A percentile compares a stretch with the other conserved stretches of the same genome.
These are phyloP conservation scores for Plotosus lineatus DNA, from an alignment of 2,113 vertebrate genomes.

Conservation along the genomic window DNA sequence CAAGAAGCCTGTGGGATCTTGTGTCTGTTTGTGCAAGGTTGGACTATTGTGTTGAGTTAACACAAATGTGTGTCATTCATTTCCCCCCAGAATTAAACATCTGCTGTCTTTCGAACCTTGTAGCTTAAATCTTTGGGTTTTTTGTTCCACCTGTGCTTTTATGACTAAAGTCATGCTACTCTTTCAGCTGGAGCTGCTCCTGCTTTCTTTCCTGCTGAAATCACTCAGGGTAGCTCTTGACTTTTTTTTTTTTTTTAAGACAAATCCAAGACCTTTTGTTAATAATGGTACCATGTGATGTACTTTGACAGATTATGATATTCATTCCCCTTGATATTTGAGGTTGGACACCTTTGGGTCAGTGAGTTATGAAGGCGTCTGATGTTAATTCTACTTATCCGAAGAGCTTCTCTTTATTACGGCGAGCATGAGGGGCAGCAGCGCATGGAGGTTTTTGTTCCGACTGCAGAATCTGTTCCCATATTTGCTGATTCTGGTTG, in stretches of 20 bases:
- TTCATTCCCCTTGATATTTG: not conserved
- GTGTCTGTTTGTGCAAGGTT: slow-evolving; percentile 2
- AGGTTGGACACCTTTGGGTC: not conserved
- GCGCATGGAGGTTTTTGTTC: slow-evolving; percentile 33
- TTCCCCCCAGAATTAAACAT: not conserved
- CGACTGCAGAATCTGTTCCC: slow-evolving; percentile 32
- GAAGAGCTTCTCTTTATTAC: not conserved
- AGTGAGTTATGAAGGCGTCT: slow-evolving; percentile 3
- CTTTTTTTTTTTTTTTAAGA: slow-evolving; percentile 4
- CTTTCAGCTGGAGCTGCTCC: slow-evolving; percentile 1
- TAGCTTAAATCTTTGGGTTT: not conserved
- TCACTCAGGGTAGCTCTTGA: not conserved
- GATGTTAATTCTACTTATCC: slow-evolving; percentile 29
- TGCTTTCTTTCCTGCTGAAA: not conserved
- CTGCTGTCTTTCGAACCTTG: not conserved
- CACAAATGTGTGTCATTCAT: not conserved
- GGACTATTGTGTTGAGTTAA: not conserved
- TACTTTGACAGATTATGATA: not conserved
- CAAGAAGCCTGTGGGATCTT: not conserved
- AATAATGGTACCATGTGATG: slow-evolving; percentile 14
- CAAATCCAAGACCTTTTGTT: slow-evolving; percentile 7
- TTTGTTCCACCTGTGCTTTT: too few relatives aligned
- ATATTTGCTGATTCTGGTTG: slow-evolving; percentile 50
- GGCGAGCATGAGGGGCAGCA: slow-evolving; percentile 14
- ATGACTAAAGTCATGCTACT: not conserved